Percentiles rank a stretch among this genome's conserved stretches.
phyloP scores from a whole-genome alignment of 1,140 invertebrate genomes.

The Pogonognathellus flavescens region DNA sequence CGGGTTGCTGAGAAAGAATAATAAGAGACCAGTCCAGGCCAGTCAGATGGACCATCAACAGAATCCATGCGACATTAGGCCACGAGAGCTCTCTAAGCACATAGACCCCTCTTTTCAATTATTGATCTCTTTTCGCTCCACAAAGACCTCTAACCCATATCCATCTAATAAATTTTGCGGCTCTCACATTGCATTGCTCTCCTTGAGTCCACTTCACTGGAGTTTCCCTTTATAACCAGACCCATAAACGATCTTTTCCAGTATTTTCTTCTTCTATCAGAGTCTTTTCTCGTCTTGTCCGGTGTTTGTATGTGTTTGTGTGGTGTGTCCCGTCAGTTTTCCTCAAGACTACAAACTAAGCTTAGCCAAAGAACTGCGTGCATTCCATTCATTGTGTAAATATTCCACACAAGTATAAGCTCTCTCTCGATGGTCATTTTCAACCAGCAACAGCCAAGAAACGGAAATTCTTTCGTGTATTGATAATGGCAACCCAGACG shows the following conservation, averaged over 20 bases:
- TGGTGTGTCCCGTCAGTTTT: neutral
- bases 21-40: conserved; percentile 1
- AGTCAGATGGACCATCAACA: conserved; percentile 40
- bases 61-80: conserved; percentile 47
- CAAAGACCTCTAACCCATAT: conserved; percentile 52
- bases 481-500: conserved; percentile 20
- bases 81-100: conserved; percentile 33
- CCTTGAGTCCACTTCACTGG: conserved; percentile 3
- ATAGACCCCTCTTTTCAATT: conserved; percentile 51
- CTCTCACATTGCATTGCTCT: conserved; percentile 33
- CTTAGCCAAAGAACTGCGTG: neutral
- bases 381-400: conserved; percentile 30
- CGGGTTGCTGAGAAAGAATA: neutral
- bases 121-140: conserved; percentile 49
- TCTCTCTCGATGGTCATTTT: neutral
- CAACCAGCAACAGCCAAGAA: neutral
- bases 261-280: conserved; percentile 1
- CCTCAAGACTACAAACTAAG: too few species aligned
- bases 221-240: conserved; percentile 31
- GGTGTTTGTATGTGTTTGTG: neutral
- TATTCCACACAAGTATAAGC: neutral
- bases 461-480: conserved; percentile 26
- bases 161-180: conserved; percentile 53
- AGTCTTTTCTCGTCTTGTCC: neutral
- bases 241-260: conserved; percentile 29